Percentiles rank a stretch among this genome's conserved stretches.
Evolutionary conservation across 2,797 vertebrate species (phyloP).

Genomic region (Schizopygopsis pylzovi): DNA sequence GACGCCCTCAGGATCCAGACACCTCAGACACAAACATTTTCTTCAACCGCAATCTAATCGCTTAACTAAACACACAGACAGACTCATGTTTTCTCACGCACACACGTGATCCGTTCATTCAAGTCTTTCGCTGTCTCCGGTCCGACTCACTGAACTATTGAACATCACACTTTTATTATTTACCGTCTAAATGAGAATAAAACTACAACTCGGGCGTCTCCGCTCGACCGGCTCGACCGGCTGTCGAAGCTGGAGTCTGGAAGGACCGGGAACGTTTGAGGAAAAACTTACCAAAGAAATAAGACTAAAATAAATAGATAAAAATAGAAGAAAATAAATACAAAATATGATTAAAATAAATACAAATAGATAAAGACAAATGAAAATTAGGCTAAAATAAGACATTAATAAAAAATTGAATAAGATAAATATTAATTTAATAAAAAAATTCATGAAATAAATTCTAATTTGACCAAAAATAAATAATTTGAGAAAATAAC

Average conservation of each 20-base stretch:
- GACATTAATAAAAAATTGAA: no score
- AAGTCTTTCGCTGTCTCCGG: slow-evolving; percentile 19
- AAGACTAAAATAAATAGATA: background rate
- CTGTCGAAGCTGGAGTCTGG: slow-evolving; percentile 16
- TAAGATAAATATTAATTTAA: no score
- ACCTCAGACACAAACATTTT: slow-evolving; percentile 28
- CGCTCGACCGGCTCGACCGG: slow-evolving; percentile 43
- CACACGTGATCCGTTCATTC: slow-evolving; percentile 17
- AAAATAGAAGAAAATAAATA: background rate
- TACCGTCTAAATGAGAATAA: slow-evolving; percentile 25
- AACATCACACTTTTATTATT: slow-evolving; percentile 56
- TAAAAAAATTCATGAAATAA: no score
- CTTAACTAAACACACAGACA: slow-evolving; percentile 16
- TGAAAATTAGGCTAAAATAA: background rate
- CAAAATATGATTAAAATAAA: background rate
- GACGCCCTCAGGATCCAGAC: slow-evolving; percentile 20
- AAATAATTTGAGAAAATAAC: background rate
- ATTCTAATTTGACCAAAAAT: no score
- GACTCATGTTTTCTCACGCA: background rate
- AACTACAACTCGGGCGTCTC: slow-evolving; percentile 28
- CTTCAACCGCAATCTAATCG: slow-evolving; percentile 24
- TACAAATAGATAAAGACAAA: no score
- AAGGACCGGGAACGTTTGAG: background rate
- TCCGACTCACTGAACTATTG: slow-evolving; percentile 46
- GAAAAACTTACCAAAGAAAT: background rate